Evolutionary conservation across 2,888 invertebrate species (phyloP).

Genomic region (Dorcus parallelipipedus): DNA sequence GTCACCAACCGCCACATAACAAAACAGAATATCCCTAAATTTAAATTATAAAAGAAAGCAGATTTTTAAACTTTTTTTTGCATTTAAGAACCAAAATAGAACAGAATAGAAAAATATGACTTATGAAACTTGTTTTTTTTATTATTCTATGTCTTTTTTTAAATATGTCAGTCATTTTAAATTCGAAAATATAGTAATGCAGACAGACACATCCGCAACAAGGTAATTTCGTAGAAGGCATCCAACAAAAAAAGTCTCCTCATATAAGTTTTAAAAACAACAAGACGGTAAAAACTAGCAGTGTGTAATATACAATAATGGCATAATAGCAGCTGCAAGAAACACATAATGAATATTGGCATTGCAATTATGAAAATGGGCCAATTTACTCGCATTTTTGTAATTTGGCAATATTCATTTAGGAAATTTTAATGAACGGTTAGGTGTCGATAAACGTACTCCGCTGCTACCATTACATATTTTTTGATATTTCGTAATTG

Average conservation of each 20-base stretch:
- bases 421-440: slow-evolving; percentile 14
- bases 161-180: too few relatives aligned
- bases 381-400: slow-evolving; percentile 16
- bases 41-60: too few relatives aligned
- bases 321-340: slow-evolving; percentile 10
- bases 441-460: slow-evolving; percentile 16
- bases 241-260: slow-evolving; percentile 7
- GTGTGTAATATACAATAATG: slow-evolving; percentile 14
- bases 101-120: too few relatives aligned
- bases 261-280: neutral
- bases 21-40: too few relatives aligned
- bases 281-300: slow-evolving; percentile 2
- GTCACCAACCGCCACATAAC: too few relatives aligned
- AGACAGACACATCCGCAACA: neutral
- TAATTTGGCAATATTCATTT: slow-evolving; percentile 18
- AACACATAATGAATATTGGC: slow-evolving; percentile 16
- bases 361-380: slow-evolving; percentile 20
- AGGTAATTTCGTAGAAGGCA: slow-evolving; percentile 9
- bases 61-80: too few relatives aligned
- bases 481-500: slow-evolving; percentile 6
- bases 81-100: too few relatives aligned
- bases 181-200: too few relatives aligned
- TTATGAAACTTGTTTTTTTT: too few relatives aligned
- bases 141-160: too few relatives aligned
- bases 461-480: slow-evolving; percentile 8